Percentiles rank a stretch among this genome's conserved stretches.
These are phyloP conservation scores for Polymixis lichenea DNA, from an alignment of 2,888 invertebrate species.

Conservation along the genomic window DNA sequence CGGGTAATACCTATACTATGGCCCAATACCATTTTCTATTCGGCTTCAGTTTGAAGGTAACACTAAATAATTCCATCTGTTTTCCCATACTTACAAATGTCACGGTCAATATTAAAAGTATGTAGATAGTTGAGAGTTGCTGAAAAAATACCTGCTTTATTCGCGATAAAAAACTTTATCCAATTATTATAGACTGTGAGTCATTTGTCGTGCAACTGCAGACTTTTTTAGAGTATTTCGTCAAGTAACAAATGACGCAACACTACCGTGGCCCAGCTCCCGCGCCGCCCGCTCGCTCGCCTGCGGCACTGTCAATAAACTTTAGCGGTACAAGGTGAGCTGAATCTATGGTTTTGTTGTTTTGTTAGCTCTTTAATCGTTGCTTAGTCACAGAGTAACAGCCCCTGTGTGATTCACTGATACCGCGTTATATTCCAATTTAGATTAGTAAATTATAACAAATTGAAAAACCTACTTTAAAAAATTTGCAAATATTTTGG, in stretches of 20 bases:
- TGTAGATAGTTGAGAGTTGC: slow-evolving; percentile 9
- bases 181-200: slow-evolving; percentile 64
- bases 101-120: background rate
- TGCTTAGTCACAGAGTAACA: slow-evolving; percentile 74
- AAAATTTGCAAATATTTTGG: slow-evolving; percentile 62
- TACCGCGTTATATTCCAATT: slow-evolving; percentile 38
- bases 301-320: slow-evolving; percentile 89
- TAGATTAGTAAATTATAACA: slow-evolving; percentile 17
- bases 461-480: slow-evolving; percentile 14
- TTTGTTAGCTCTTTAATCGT: slow-evolving; percentile 76
- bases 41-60: background rate
- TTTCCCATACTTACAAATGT: background rate
- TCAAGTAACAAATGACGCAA: slow-evolving; percentile 84
- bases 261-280: slow-evolving; percentile 77
- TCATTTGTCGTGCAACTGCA: slow-evolving; percentile 79
- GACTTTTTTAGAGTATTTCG: slow-evolving; percentile 79
- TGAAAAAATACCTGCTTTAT: slow-evolving; percentile 15
- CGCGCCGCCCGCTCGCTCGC: slow-evolving; percentile 73
- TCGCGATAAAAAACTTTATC: slow-evolving; percentile 34
- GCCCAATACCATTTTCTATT: background rate
- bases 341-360: slow-evolving; percentile 75
- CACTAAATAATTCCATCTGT: background rate
- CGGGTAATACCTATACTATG: background rate
- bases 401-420: slow-evolving; percentile 62
- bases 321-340: slow-evolving; percentile 86